phyloP scores from a whole-genome alignment of 2,113 vertebrate genomes.

The Hylia prasina region DNA sequence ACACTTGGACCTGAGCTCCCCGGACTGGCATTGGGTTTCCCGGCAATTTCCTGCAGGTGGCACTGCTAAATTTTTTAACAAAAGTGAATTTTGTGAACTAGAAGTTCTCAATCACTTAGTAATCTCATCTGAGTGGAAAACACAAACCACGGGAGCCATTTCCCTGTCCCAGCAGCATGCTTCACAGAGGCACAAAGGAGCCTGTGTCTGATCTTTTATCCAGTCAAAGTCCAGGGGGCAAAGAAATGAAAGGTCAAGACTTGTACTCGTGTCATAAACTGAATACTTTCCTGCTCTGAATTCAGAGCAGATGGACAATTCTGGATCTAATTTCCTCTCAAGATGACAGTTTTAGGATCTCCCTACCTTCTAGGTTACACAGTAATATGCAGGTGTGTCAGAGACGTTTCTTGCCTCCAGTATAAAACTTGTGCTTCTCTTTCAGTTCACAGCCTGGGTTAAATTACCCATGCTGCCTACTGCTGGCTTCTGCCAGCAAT shows the following conservation, averaged over 20 bases:
- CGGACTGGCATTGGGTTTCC: neutral
- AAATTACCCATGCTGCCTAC: neutral
- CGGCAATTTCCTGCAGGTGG: conserved; percentile 58
- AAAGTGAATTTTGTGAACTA: neutral
- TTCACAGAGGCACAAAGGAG: neutral
- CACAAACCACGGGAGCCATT: neutral
- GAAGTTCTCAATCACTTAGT: neutral
- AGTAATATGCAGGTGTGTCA: neutral
- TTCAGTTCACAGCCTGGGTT: neutral
- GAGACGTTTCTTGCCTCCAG: neutral
- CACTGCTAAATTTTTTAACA: conserved; percentile 62
- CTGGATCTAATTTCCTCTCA: neutral
- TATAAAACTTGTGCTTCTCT: neutral
- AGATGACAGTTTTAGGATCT: neutral
- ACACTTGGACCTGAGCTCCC: neutral
- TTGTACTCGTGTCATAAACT: neutral
- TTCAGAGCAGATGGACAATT: neutral
- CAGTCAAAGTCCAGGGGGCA: neutral
- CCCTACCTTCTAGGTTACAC: neutral
- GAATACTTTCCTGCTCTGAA: neutral
- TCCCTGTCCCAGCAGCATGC: neutral
- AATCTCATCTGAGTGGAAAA: neutral
- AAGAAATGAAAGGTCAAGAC: neutral
- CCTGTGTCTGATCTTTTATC: neutral
- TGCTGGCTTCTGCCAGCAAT: neutral